Percentiles rank a stretch among this genome's conserved stretches.
Conservation (phyloP, 2,113 vertebrate genomes). For the Bufo gargarizans region DNA sequence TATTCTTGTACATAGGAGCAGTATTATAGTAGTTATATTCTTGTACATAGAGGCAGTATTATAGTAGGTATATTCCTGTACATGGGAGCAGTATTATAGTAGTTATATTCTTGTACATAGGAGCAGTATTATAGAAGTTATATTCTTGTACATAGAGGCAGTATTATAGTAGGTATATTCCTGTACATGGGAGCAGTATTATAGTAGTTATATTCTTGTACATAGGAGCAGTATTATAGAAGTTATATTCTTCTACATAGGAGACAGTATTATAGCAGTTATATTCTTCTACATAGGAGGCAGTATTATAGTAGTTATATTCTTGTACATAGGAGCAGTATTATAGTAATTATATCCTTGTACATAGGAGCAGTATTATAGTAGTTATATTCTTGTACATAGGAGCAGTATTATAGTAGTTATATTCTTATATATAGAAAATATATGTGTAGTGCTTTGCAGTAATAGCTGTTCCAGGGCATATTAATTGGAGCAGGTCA, state of each 20-base stretch:
- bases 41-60: too few species aligned
- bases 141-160: not conserved
- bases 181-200: not conserved
- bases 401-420: not conserved
- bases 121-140: not conserved
- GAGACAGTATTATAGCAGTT: not conserved
- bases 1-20: not conserved
- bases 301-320: not conserved
- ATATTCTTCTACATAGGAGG: not conserved
- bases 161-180: conserved; percentile 3
- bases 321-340: not conserved
- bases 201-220: not conserved
- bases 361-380: too few species aligned
- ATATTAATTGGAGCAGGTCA: not conserved
- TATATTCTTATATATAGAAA: not conserved
- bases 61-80: too few species aligned
- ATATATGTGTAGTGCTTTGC: not conserved
- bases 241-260: not conserved
- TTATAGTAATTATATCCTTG: too few species aligned
- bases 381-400: not conserved
- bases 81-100: not conserved
- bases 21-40: conserved; percentile 4
- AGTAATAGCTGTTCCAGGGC: not conserved
- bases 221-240: not conserved
- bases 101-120: conserved; percentile 3